Evolutionary conservation across 2,888 invertebrate genomes (phyloP).

Genomic region (Idaea aversata): DNA sequence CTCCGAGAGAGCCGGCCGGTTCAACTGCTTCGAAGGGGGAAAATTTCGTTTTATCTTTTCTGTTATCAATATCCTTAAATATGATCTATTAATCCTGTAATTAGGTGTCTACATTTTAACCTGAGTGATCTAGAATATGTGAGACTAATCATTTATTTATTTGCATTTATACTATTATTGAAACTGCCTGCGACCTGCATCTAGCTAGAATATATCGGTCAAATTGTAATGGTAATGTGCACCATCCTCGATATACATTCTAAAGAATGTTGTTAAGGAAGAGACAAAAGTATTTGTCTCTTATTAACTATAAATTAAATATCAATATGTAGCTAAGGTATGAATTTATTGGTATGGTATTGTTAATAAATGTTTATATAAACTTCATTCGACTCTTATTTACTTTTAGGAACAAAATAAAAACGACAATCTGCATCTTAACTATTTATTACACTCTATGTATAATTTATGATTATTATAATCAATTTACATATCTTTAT

Average conservation of each 20-base stretch:
- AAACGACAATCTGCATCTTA: constrained; percentile 57
- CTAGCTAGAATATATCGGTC: not conserved
- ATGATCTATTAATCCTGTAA: not conserved
- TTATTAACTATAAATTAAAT: constrained; percentile 34
- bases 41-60: not conserved
- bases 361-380: constrained; percentile 60
- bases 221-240: constrained; percentile 2
- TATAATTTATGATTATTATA: constrained; percentile 71
- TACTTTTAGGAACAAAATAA: constrained; percentile 16
- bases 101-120: not conserved
- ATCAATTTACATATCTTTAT: constrained; percentile 76
- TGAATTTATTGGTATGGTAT: constrained; percentile 57
- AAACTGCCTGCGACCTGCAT: constrained; percentile 7
- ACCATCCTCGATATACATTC: not conserved
- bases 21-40: not conserved
- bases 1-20: not conserved
- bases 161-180: constrained; percentile 1
- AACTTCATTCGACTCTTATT: constrained; percentile 16
- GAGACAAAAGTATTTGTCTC: constrained; percentile 33
- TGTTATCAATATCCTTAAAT: not conserved
- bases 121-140: not conserved
- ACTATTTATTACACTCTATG: constrained; percentile 76
- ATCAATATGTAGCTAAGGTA: constrained; percentile 42
- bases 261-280: constrained; percentile 35
- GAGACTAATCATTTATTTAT: not conserved